Conservation (phyloP, 2,888 invertebrate species). For the Eubasilissa splendida region DNA sequence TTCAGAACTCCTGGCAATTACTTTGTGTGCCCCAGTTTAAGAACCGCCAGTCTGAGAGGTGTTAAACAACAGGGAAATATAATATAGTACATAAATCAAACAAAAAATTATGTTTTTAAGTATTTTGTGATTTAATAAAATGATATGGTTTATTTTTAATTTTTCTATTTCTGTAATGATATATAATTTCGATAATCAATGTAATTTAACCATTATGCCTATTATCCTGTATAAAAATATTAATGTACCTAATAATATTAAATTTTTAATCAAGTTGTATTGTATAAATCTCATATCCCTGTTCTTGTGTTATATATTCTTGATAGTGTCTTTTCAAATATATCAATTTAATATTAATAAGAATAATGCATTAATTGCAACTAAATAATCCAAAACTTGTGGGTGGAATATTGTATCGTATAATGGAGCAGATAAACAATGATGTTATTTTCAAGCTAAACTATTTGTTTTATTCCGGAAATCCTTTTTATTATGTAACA, state of each 20-base stretch:
- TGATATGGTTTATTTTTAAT: too few species aligned
- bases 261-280: not conserved
- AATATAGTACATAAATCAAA: too few species aligned
- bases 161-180: too few species aligned
- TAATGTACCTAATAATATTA: not conserved
- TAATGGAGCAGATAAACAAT: constrained; percentile 39
- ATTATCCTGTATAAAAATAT: constrained; percentile 15
- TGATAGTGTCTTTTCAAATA: constrained; percentile 17
- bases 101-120: too few species aligned
- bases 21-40: too few species aligned
- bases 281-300: constrained; percentile 15
- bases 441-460: constrained; percentile 51
- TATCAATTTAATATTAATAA: constrained; percentile 25
- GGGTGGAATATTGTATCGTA: constrained; percentile 43
- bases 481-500: too few species aligned
- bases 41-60: too few species aligned
- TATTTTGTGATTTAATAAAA: too few species aligned
- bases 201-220: not conserved
- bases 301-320: constrained; percentile 23
- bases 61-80: too few species aligned
- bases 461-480: constrained; percentile 29
- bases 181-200: not conserved
- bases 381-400: constrained; percentile 36
- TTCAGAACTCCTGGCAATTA: too few species aligned
- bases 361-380: constrained; percentile 11